Evolutionary conservation across 1,140 invertebrate genomes (phyloP), one percentile per base, ranked within the genome.

Genomic region (Lucilia cuprina): DNA sequence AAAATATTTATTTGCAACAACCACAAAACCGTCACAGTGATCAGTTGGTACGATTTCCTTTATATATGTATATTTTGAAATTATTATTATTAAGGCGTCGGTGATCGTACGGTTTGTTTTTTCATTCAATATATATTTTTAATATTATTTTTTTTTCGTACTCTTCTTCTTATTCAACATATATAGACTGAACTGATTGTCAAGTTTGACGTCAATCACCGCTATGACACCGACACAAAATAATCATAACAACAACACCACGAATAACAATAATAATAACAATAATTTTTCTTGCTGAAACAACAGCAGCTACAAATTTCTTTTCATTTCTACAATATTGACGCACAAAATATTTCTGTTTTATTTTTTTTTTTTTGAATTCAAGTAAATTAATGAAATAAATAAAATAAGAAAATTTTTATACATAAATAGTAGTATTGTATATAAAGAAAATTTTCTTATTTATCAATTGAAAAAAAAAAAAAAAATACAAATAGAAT

Each of bases 181-280:
- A 41, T 41, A 41, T 8, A 41, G 10, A 41, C 30, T 30, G 84
- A 82, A 82, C 82, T 85, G 85, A 85, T 85, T 85, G 82, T 84
- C 83, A 87, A 86, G 87, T 88, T 90, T 90, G 89, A 90, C 89
- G 89, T 90, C 89, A 90, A 90, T 90, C 87, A 87, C 34, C 83
- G 86, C 85, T 82, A 50, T 85, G 87, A 87, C 87, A 88, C 85
- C 86, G 86, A 80, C 41, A 77, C 25, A 77, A 30, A 30, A 77
- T 35, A 77, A 89, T 89, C 87, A 89, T 89, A 87, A 88, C 88
- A 88, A 87, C 85, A 86, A 86, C 84, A 86, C 77, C 60, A 84
- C n/a, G n/a, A n/a, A 30, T 3, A 30, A 82, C 35, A 84, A 86
- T 74, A 83, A 84, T 47, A 83, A 65, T 14, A 83, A 83, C 19